Conservation (phyloP, 37 sponge, comb jelly and placozoan genomes). For the Cliona cf. orientalis region DNA sequence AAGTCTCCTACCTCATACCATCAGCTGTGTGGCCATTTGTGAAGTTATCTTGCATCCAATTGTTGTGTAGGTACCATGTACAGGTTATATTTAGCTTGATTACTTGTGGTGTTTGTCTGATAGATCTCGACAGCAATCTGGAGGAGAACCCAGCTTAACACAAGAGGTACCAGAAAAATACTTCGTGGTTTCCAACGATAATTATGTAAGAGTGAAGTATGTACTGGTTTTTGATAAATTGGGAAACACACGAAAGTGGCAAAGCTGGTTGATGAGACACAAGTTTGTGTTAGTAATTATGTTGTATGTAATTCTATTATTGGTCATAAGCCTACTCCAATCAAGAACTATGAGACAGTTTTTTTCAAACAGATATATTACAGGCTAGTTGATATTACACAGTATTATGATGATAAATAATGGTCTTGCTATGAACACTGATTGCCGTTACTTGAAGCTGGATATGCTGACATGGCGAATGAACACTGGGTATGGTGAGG, state of each 20-base stretch:
- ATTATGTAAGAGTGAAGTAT: slow-evolving; percentile 63
- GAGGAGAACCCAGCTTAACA: slow-evolving; percentile 52
- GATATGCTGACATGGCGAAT: too few relatives aligned
- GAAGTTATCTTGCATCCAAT: slow-evolving; percentile 79
- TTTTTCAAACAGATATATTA: too few relatives aligned
- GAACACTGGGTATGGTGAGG: too few relatives aligned
- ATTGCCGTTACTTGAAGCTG: too few relatives aligned
- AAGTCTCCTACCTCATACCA: slow-evolving; percentile 43
- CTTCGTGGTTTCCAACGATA: slow-evolving; percentile 78
- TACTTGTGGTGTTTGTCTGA: too few relatives aligned
- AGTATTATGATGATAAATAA: too few relatives aligned
- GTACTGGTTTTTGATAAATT: slow-evolving; percentile 76
- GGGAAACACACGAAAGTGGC: too few relatives aligned
- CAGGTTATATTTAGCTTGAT: too few relatives aligned
- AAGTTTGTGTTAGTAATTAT: slow-evolving; percentile 25
- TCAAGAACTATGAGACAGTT: slow-evolving; percentile 23
- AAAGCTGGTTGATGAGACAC: slow-evolving; percentile 31
- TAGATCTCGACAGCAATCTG: slow-evolving; percentile 16
- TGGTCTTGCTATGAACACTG: too few relatives aligned
- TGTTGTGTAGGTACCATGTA: slow-evolving; percentile 61
- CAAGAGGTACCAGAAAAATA: slow-evolving; percentile 76
- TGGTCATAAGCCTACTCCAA: slow-evolving; percentile 19
- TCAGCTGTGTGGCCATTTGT: slow-evolving; percentile 82
- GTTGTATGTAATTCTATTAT: slow-evolving; percentile 19
- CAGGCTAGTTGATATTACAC: too few relatives aligned